Base-by-base conservation (phyloP, 2,888 invertebrate genomes). In the Drosophila fungiperda region DNA sequence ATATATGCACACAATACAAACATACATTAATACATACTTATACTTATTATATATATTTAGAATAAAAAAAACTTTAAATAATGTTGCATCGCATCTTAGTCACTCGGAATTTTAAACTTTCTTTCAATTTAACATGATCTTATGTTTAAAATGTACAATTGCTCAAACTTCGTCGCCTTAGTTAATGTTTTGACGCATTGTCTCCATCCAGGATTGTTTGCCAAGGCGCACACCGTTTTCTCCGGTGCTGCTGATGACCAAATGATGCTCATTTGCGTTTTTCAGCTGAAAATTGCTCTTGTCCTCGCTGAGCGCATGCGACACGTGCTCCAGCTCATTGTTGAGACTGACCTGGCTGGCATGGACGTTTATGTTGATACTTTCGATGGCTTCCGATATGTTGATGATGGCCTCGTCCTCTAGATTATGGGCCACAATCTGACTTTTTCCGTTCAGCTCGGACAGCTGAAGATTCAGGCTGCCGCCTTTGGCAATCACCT, bases 151-250 rank as follows among this genome's bases (percentile, higher is more conserved):
- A 15, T 29, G 12, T 40, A 65, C 48, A 52, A n/a, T 36, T 33
- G 11, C 17, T 61, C 55, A 73, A 38, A 35, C 40, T 70, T 68
- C 20, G 35, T 60, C 42, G 20, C 36, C 36, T 15, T 26, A n/a
- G 9, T 67, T 80, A 17, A 78, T 68, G 63, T 55, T 59, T 49
- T 73, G 57, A 2, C 79, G 72, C 80, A 93, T 79, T 69, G 83
- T 86, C 36, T 93, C 93, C 48, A 84, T 87, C 93, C 93, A 93
- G 1, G 93, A 93, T 12, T 91, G 88, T 67, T 93, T 93, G 11
- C 93, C 93, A 15, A 93, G 59, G 4, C 84, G 88, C 2, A 93
- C 78, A 0, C 90, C 87, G 9, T 76, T 76, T 9, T 59, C 33
- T 15, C 92, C 91, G 3, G 85, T 91, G 40, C 90, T 85, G 23